Evolutionary conservation across 2,797 vertebrate species (phyloP).

Genomic region (Spondyliosoma cantharus): DNA sequence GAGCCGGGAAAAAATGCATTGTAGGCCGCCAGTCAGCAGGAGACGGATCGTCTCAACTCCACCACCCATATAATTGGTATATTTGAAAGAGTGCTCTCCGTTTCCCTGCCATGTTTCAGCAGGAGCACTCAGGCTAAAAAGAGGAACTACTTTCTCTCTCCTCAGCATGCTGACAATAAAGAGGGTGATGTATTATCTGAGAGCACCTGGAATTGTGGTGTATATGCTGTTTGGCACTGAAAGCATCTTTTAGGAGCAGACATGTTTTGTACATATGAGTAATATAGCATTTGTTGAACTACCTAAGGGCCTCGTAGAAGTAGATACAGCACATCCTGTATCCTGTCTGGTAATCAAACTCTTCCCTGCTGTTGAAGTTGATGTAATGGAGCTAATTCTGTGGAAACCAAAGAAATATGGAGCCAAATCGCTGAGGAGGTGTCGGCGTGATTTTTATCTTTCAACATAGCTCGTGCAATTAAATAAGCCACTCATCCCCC

Average conservation of each 20-base stretch:
- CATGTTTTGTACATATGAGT: slow-evolving; percentile 38
- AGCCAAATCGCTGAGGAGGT: slow-evolving; percentile 31
- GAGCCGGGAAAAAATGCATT: slow-evolving; percentile 41
- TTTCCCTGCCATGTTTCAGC: slow-evolving; percentile 39
- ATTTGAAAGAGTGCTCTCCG: slow-evolving; percentile 41
- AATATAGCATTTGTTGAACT: slow-evolving; percentile 29
- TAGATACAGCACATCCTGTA: background rate
- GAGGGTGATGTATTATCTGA: slow-evolving; percentile 43
- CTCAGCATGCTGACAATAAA: slow-evolving; percentile 34
- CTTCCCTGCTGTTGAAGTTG: slow-evolving; percentile 21
- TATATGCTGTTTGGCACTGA: slow-evolving; percentile 9
- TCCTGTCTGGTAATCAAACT: slow-evolving; percentile 13
- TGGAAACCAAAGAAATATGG: slow-evolving; percentile 15
- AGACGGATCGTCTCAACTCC: slow-evolving; percentile 32
- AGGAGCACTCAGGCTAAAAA: slow-evolving; percentile 17
- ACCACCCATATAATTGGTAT: slow-evolving; percentile 52
- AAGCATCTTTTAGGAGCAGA: slow-evolving; percentile 16
- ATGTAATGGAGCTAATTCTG: slow-evolving; percentile 17
- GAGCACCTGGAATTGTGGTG: slow-evolving; percentile 26
- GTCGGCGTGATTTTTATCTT: slow-evolving; percentile 34
- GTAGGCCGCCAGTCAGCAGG: slow-evolving; percentile 35
- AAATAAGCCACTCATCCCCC: slow-evolving; percentile 43
- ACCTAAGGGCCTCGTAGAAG: slow-evolving; percentile 19
- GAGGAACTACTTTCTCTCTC: slow-evolving; percentile 6
- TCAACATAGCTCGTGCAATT: slow-evolving; percentile 47